Base-by-base conservation (phyloP, 2,797 vertebrate species). In the Epinephelus malabaricus region DNA sequence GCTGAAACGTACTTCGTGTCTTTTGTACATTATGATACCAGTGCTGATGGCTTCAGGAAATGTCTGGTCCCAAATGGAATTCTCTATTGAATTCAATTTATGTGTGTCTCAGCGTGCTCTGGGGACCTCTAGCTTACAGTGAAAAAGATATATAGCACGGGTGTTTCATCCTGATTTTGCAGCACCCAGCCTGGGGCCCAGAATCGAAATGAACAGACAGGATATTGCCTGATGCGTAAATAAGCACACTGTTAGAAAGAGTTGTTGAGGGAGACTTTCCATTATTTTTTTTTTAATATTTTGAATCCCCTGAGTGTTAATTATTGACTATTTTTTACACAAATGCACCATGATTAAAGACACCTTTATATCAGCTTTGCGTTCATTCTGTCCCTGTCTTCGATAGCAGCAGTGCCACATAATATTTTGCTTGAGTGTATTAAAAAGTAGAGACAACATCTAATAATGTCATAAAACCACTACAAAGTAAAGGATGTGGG, bases 41-140 rank as follows among this genome's bases (percentile, higher is more conserved):
- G 73, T 45, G 62, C 74, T 84, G 79, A 87, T 85, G 87, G 86
- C 92, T 90, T 18, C 27, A 79, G 88, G 90, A 91, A 88, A 86
- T 68, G 80, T 90, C 86, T 87, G 63, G 76, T 88, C 83, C 77
- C 76, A 81, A 88, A 90, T 88, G 81, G 68, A 89, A 90, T 86
- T 86, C 81, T 85, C 79, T 79, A 45, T 76, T 82, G 80, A 92
- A 90, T 90, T 86, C 30, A 83, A 81, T 86, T 87, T 79, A 67
- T 62, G 78, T 83, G 76, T 76, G 74, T 79, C 76, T 78, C 70
- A 18, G 76, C 1, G 12, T 30, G 69, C 88, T 88, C 80, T 66
- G 49, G 83, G 87, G 85, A 89, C 79, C 54, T 43, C 53, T n/a
- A 45, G 65, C 81, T 82, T 83, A 72, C 50, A 80, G 54, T 62